Evolutionary conservation across 2,113 vertebrate genomes (phyloP).

Genomic region (Bos javanicus): DNA sequence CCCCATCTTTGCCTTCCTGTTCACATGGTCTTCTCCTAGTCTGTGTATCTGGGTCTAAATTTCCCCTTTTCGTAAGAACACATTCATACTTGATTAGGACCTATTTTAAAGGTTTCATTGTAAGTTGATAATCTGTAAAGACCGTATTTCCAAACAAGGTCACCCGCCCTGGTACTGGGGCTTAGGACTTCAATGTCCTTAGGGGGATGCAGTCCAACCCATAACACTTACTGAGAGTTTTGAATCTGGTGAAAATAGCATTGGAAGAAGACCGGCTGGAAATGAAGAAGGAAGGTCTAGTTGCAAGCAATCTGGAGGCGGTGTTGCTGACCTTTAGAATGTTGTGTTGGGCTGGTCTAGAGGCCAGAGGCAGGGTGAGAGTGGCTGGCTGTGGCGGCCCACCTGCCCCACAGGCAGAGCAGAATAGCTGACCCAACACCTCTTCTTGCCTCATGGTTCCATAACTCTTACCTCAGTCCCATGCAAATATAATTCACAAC

Average conservation of each 20-base stretch:
- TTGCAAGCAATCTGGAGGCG: background rate
- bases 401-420: background rate
- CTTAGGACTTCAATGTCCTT: background rate
- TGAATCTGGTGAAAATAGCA: background rate
- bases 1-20: background rate
- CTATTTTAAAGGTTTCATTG: background rate
- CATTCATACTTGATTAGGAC: background rate
- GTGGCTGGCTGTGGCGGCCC: background rate
- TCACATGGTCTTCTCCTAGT: background rate
- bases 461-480: background rate
- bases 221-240: background rate
- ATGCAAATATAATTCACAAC: slow-evolving; percentile 1
- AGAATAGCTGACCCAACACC: background rate
- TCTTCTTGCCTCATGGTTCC: background rate
- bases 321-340: background rate
- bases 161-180: background rate
- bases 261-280: background rate
- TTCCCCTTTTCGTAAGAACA: background rate
- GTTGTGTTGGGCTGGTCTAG: background rate
- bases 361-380: background rate
- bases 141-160: background rate
- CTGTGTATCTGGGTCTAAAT: background rate
- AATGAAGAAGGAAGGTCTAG: background rate
- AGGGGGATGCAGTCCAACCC: background rate
- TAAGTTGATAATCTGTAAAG: background rate